phyloP scores from a whole-genome alignment of 2,797 vertebrate genomes.

The Siniperca obscura region DNA sequence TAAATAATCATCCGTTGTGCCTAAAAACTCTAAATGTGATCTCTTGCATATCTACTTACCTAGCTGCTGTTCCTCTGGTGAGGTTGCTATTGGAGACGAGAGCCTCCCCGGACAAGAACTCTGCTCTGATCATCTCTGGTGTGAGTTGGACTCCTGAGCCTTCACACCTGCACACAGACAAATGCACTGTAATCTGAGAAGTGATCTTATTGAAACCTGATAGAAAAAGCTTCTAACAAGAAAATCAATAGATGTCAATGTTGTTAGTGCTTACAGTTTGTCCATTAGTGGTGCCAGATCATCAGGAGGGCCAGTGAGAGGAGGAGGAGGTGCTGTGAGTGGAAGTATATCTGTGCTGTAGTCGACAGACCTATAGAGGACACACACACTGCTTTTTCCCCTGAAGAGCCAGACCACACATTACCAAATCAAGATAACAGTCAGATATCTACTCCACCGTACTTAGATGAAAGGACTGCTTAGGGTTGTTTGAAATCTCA shows the following conservation, averaged over 20 bases:
- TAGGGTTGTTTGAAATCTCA: slow-evolving; percentile 47
- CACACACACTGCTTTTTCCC: slow-evolving; percentile 43
- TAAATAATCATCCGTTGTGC: slow-evolving; percentile 32
- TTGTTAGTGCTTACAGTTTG: slow-evolving; percentile 67
- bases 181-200: slow-evolving; percentile 8
- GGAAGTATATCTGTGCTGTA: slow-evolving; percentile 76
- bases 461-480: slow-evolving; percentile 54
- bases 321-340: slow-evolving; percentile 58
- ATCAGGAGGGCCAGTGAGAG: slow-evolving; percentile 67
- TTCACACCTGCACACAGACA: slow-evolving; percentile 64
- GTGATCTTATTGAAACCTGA: neutral
- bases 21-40: neutral
- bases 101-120: slow-evolving; percentile 67
- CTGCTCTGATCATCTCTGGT: slow-evolving; percentile 80
- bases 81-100: slow-evolving; percentile 47
- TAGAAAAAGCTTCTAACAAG: neutral
- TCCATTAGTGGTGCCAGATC: slow-evolving; percentile 59
- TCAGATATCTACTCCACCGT: slow-evolving; percentile 39
- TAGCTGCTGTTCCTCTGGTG: neutral
- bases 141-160: slow-evolving; percentile 69
- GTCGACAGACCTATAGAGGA: slow-evolving; percentile 72
- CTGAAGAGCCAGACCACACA: slow-evolving; percentile 42
- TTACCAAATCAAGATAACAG: slow-evolving; percentile 38
- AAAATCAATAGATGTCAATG: slow-evolving; percentile 1
- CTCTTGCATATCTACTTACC: slow-evolving; percentile 22